These are phyloP conservation scores for Drosophila pseudoananassae DNA, from an alignment of 1,140 invertebrate genomes.

Conservation along the genomic window DNA sequence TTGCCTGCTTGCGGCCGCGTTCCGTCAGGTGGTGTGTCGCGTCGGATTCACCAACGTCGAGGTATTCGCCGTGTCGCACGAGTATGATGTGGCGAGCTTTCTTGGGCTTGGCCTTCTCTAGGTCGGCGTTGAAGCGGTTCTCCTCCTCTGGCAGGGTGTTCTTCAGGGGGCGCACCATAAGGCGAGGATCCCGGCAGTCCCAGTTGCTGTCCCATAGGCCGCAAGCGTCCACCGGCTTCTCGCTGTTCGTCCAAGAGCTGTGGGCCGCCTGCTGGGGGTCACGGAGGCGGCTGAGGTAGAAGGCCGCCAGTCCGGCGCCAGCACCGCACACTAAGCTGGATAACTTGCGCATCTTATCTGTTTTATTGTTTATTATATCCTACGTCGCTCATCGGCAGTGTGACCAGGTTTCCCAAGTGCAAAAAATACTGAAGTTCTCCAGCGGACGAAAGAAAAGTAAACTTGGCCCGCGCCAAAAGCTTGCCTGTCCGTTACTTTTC, in stretches of 20 bases:
- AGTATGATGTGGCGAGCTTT: conserved; percentile 93
- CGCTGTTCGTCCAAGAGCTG: conserved; percentile 88
- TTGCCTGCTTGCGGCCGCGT: conserved; percentile 93
- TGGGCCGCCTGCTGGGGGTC: conserved; percentile 54
- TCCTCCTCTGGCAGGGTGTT: conserved; percentile 86
- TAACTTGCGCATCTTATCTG: conserved; percentile 58
- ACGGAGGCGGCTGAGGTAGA: conserved; percentile 58
- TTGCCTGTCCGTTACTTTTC: not conserved
- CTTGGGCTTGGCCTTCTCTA: conserved; percentile 88
- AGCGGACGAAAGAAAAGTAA: no score
- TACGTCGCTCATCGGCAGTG: not conserved
- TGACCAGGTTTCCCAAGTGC: not conserved
- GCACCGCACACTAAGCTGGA: conserved; percentile 70
- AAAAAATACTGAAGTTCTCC: no score
- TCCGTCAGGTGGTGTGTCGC: conserved; percentile 91
- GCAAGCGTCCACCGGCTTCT: conserved; percentile 85
- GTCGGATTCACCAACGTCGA: conserved; percentile 89
- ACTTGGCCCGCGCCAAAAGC: not conserved
- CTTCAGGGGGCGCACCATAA: conserved; percentile 87
- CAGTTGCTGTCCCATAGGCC: conserved; percentile 94
- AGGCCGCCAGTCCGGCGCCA: conserved; percentile 67
- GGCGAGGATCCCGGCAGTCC: conserved; percentile 92
- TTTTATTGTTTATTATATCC: not conserved
- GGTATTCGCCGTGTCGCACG: conserved; percentile 98
- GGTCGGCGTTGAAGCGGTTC: conserved; percentile 87